phyloP scores from a whole-genome alignment of 2,113 vertebrate genomes.

The Coptodon bakossiorum region DNA sequence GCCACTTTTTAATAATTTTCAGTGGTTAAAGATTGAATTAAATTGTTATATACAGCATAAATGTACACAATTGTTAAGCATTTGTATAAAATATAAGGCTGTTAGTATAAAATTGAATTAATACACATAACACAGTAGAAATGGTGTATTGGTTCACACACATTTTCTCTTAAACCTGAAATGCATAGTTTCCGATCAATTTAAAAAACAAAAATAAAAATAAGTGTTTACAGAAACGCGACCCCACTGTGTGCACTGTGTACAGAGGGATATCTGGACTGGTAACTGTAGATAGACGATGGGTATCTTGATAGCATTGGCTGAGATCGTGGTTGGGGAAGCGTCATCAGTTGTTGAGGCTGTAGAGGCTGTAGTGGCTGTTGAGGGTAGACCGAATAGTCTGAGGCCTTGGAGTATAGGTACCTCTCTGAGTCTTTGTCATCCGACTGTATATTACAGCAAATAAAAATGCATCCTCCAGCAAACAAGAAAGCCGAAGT shows the following conservation, averaged over 20 bases:
- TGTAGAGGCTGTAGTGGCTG: constrained; percentile 22
- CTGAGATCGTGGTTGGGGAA: constrained; percentile 34
- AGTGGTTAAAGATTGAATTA: neutral
- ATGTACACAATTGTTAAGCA: neutral
- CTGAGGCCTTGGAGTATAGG: constrained; percentile 40
- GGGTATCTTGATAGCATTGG: constrained; percentile 45
- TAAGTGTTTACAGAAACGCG: constrained; percentile 50
- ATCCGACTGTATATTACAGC: constrained; percentile 45
- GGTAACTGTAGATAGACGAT: constrained; percentile 56
- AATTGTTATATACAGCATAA: neutral
- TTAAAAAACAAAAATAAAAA: neutral
- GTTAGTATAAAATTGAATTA: neutral
- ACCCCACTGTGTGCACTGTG: constrained; percentile 56
- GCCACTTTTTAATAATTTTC: neutral
- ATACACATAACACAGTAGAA: neutral
- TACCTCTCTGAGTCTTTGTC: constrained; percentile 34
- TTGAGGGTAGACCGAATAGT: constrained; percentile 54
- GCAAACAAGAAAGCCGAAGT: constrained; percentile 62
- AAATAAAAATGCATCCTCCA: constrained; percentile 71
- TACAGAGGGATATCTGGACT: constrained; percentile 60
- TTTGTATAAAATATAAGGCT: neutral
- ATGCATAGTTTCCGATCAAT: neutral
- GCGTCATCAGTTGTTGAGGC: constrained; percentile 41
- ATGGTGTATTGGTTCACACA: neutral
- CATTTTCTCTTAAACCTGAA: neutral